These are phyloP conservation scores for Pseudomyrmex pallidus DNA, from an alignment of 1,140 invertebrate genomes.

Conservation along the genomic window DNA sequence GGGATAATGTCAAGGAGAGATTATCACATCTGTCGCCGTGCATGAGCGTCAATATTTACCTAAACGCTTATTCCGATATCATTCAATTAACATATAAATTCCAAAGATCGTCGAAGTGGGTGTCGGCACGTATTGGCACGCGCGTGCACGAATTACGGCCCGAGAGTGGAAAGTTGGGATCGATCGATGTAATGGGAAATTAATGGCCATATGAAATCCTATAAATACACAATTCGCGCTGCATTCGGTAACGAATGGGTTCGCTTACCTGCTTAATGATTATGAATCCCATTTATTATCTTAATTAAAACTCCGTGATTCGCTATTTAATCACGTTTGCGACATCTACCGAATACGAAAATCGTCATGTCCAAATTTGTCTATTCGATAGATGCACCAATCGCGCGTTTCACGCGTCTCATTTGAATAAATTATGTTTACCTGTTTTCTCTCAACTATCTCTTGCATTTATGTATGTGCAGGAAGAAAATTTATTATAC, in stretches of 20 bases:
- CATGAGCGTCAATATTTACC: neutral
- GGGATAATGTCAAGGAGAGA: neutral
- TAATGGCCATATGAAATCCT: constrained; percentile 72
- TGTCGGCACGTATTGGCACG: constrained; percentile 40
- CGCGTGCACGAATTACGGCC: constrained; percentile 59
- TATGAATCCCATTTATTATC: constrained; percentile 1
- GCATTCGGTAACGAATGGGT: neutral
- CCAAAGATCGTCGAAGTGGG: constrained; percentile 55
- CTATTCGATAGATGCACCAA: neutral
- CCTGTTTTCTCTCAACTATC: too few species aligned
- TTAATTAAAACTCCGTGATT: constrained; percentile 14
- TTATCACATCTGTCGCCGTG: neutral
- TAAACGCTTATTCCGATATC: constrained; percentile 29
- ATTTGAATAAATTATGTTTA: neutral
- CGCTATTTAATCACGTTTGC: neutral
- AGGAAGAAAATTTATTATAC: too few species aligned
- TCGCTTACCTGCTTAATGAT: neutral
- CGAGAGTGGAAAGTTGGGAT: constrained; percentile 67
- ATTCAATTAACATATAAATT: constrained; percentile 61
- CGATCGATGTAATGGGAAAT: constrained; percentile 71
- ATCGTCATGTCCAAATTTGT: neutral
- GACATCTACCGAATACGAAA: neutral
- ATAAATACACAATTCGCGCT: constrained; percentile 64
- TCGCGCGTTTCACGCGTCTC: neutral
- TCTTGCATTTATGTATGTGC: too few species aligned